Evolutionary conservation across 2,888 invertebrate species (phyloP).

Genomic region (Sarcophaga carnaria): DNA sequence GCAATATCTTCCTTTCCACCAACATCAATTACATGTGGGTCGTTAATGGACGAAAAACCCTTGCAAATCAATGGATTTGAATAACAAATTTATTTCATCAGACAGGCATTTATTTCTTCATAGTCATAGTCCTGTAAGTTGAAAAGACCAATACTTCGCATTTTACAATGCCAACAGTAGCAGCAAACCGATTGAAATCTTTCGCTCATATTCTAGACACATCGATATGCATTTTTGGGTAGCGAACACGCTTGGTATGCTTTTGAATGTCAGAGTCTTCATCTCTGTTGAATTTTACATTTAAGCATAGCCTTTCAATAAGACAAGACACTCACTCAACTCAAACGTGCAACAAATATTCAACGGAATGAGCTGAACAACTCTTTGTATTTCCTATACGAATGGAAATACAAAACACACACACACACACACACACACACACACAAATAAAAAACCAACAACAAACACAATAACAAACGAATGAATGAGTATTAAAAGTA

Average conservation of each 20-base stretch:
- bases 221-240: slow-evolving; percentile 50
- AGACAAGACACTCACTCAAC: neutral
- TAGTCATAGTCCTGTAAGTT: slow-evolving; percentile 34
- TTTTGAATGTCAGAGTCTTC: slow-evolving; percentile 2
- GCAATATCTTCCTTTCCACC: too few species aligned
- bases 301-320: slow-evolving; percentile 30
- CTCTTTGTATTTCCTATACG: too few species aligned
- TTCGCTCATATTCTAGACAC: slow-evolving; percentile 46
- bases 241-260: slow-evolving; percentile 37
- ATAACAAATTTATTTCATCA: neutral
- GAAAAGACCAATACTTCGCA: slow-evolving; percentile 45
- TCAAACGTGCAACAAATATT: neutral
- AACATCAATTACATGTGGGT: neutral
- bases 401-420: too few species aligned
- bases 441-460: too few species aligned
- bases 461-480: neutral
- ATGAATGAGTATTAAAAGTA: slow-evolving; percentile 10
- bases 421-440: too few species aligned
- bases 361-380: too few species aligned
- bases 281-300: slow-evolving; percentile 49
- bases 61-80: neutral
- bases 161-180: slow-evolving; percentile 53
- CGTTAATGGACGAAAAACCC: neutral
- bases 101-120: slow-evolving; percentile 5
- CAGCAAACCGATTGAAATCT: slow-evolving; percentile 18